Evolutionary conservation across 1,140 invertebrate genomes (phyloP).

Genomic region (Drosophila lacertosa): DNA sequence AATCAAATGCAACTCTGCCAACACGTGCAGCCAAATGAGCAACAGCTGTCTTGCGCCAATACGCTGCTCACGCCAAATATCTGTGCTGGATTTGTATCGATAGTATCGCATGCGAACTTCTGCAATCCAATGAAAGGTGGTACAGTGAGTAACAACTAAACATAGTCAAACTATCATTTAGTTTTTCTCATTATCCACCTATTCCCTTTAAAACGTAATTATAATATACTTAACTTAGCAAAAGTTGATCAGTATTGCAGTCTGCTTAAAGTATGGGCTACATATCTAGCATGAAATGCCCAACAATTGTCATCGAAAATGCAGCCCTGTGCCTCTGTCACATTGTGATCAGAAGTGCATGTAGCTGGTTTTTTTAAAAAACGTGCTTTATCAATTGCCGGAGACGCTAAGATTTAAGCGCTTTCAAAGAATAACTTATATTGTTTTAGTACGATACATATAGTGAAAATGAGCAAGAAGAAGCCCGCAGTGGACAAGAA

Average conservation of each 20-base stretch:
- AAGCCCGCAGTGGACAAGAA: background rate
- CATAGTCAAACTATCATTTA: too few species aligned
- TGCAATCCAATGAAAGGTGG: too few species aligned
- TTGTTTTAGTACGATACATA: background rate
- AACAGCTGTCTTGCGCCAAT: slow-evolving; percentile 41
- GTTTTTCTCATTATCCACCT: too few species aligned
- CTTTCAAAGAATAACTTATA: background rate
- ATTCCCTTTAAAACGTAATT: too few species aligned
- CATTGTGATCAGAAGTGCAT: background rate
- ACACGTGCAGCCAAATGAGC: slow-evolving; percentile 29
- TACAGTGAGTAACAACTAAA: too few species aligned
- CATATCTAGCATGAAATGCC: background rate
- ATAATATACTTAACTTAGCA: too few species aligned
- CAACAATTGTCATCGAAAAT: background rate
- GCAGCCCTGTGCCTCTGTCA: slow-evolving; percentile 1
- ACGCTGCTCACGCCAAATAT: slow-evolving; percentile 2
- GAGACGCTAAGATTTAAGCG: background rate
- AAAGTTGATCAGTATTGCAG: too few species aligned
- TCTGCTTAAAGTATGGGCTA: background rate
- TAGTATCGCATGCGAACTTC: background rate
- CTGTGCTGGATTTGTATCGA: background rate
- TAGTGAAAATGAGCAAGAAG: background rate
- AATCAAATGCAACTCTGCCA: slow-evolving; percentile 36
- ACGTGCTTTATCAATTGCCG: slow-evolving; percentile 2
- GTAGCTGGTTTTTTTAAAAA: slow-evolving; percentile 5